phyloP scores from a whole-genome alignment of 2,888 invertebrate genomes.

The Julus scanicus region DNA sequence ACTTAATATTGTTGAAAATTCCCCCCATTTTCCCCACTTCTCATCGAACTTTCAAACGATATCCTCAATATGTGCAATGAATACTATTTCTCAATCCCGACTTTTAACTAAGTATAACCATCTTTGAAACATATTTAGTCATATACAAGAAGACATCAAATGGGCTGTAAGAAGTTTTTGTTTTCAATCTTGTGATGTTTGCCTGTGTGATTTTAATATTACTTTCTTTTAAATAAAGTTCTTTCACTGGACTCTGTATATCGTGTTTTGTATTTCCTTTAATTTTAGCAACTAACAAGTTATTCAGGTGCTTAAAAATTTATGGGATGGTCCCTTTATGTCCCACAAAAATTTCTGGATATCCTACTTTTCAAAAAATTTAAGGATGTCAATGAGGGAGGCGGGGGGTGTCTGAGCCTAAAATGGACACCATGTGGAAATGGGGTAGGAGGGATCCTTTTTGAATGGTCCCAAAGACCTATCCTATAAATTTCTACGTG shows the following conservation, averaged over 20 bases:
- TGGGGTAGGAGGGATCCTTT: too few species aligned
- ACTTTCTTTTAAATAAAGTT: conserved; percentile 7
- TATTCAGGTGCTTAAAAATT: too few species aligned
- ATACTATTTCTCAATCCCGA: conserved; percentile 33
- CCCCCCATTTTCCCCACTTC: background rate
- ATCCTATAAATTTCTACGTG: too few species aligned
- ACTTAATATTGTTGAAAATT: background rate
- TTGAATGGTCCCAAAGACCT: too few species aligned
- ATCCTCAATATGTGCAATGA: conserved; percentile 15
- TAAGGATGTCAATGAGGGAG: too few species aligned
- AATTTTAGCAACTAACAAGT: too few species aligned
- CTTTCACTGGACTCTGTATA: background rate
- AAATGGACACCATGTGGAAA: too few species aligned
- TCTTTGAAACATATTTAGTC: conserved; percentile 26
- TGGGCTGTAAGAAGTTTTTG: conserved; percentile 33
- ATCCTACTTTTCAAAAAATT: too few species aligned
- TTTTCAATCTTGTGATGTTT: conserved; percentile 27
- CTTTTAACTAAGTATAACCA: conserved; percentile 22
- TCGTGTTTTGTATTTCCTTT: background rate
- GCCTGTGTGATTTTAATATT: conserved; percentile 33
- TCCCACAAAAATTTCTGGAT: too few species aligned
- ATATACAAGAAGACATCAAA: conserved; percentile 13
- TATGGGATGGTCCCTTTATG: too few species aligned
- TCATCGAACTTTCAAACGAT: conserved; percentile 15
- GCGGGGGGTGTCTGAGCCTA: too few species aligned